Conservation (phyloP, 2,797 vertebrate genomes). For the Zenarchopterus dispar region DNA sequence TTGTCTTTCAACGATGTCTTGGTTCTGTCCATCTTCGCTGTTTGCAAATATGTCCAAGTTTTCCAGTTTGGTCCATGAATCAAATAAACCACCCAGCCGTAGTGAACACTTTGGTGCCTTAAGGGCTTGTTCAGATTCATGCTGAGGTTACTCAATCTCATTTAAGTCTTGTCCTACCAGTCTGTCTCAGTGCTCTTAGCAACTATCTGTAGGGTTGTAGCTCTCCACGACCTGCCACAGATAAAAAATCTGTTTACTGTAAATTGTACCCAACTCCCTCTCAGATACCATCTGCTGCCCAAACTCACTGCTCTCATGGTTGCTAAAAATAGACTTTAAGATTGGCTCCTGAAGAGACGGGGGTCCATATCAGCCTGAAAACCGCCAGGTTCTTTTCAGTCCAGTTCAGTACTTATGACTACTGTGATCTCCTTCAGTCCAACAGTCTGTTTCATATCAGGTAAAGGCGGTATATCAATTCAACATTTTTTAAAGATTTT, state of each 20-base stretch:
- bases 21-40: not conserved
- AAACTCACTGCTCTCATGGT: conserved; percentile 67
- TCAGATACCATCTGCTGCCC: conserved; percentile 89
- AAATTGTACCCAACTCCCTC: conserved; percentile 86
- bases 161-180: conserved; percentile 58
- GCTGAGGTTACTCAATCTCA: conserved; percentile 54
- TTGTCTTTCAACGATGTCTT: not conserved
- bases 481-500: too few relatives aligned
- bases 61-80: conserved; percentile 14
- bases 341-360: conserved; percentile 72
- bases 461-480: too few relatives aligned
- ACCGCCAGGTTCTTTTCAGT: conserved; percentile 47
- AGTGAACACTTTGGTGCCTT: conserved; percentile 24
- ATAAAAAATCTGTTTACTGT: conserved; percentile 98
- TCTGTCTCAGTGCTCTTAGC: conserved; percentile 79
- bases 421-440: conserved; percentile 35
- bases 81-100: conserved; percentile 17
- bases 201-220: conserved; percentile 76
- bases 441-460: conserved; percentile 13
- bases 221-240: conserved; percentile 90
- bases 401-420: conserved; percentile 28
- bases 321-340: conserved; percentile 83
- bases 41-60: conserved; percentile 2
- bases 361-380: conserved; percentile 55
- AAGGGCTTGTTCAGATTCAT: conserved; percentile 31